Conservation (phyloP, 2,888 invertebrate genomes). For the Stratiomys singularior region DNA sequence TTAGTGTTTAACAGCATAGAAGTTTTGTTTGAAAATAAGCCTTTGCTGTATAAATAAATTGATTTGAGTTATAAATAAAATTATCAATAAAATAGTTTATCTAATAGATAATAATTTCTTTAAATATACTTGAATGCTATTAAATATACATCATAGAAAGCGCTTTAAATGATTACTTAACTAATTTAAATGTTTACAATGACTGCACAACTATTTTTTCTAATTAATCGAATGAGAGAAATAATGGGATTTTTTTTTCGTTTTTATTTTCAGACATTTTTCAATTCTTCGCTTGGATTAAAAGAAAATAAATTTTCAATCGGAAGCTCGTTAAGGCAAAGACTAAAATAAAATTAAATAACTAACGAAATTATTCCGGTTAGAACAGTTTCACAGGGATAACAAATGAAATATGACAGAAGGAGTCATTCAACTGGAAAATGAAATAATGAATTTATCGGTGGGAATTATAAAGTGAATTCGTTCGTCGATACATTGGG, state of each 20-base stretch:
- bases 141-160: slow-evolving; percentile 10
- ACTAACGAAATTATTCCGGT: not conserved
- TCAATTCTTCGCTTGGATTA: not conserved
- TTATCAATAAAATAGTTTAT: slow-evolving; percentile 13
- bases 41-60: slow-evolving; percentile 25
- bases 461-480: slow-evolving; percentile 48
- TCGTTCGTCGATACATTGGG: not conserved
- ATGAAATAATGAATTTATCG: slow-evolving; percentile 50
- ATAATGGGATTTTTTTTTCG: not conserved
- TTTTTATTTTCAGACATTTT: not conserved
- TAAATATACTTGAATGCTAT: not conserved
- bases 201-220: not conserved
- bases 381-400: not conserved
- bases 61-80: slow-evolving; percentile 22
- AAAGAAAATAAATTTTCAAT: too few relatives aligned
- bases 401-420: not conserved
- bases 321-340: too few relatives aligned
- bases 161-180: not conserved
- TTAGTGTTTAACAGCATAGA: not conserved
- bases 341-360: not conserved
- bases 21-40: not conserved
- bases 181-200: slow-evolving; percentile 1
- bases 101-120: not conserved
- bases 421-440: not conserved
- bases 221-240: too few relatives aligned